Conservation (phyloP, 2,797 vertebrate genomes). For the Eidolon dupreanum region DNA sequence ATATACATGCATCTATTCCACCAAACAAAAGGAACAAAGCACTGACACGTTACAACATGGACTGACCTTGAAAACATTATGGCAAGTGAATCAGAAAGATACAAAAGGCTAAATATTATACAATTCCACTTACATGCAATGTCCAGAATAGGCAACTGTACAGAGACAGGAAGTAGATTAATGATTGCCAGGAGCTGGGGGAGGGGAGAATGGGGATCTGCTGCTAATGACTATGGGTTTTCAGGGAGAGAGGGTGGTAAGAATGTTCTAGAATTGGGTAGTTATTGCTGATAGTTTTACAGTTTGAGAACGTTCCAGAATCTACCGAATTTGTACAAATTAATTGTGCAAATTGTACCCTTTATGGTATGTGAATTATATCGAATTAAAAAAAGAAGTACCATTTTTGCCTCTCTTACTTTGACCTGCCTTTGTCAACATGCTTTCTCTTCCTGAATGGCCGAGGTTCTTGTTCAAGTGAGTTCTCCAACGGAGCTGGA, state of each 20-base stretch:
- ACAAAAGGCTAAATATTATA: background rate
- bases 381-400: background rate
- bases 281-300: background rate
- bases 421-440: background rate
- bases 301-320: background rate
- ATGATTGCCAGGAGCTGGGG: background rate
- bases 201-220: too few species aligned
- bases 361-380: background rate
- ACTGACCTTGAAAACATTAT: background rate
- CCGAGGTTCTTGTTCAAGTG: rapidly evolving
- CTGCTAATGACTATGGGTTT: background rate
- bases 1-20: background rate
- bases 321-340: background rate
- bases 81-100: background rate
- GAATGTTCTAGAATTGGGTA: background rate
- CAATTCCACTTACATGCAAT: background rate
- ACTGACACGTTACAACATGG: background rate
- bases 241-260: background rate
- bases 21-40: background rate
- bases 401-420: background rate
- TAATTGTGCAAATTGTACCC: background rate
- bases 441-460: background rate
- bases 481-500: background rate
- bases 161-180: background rate
- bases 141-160: background rate